Conservation (phyloP, 2,888 invertebrate genomes). For the Petrolisthes cinctipes region DNA sequence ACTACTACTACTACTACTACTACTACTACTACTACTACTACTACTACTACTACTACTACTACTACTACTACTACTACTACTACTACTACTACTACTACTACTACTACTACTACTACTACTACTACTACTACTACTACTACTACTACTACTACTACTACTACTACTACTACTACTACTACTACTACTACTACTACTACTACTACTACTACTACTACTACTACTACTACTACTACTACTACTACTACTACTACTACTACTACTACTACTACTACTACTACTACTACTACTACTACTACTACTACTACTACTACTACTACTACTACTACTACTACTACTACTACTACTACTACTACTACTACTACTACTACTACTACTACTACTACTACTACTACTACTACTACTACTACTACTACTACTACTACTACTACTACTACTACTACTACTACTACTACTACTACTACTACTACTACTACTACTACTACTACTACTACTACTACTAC, state of each 20-base stretch:
- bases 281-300: constrained; percentile 14
- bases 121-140: constrained; percentile 7
- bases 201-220: constrained; percentile 7
- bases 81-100: constrained; percentile 7
- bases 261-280: constrained; percentile 17
- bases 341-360: no score
- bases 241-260: constrained; percentile 7
- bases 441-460: no score
- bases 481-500: no score
- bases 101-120: constrained; percentile 7
- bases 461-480: no score
- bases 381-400: no score
- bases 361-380: no score
- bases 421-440: no score
- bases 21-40: constrained; percentile 17
- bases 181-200: constrained; percentile 7
- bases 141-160: constrained; percentile 17
- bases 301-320: no score
- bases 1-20: constrained; percentile 7
- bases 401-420: no score
- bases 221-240: constrained; percentile 7
- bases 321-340: no score
- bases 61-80: constrained; percentile 7
- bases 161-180: constrained; percentile 14
- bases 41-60: constrained; percentile 14